Percentiles rank a stretch among this genome's conserved stretches.
These are phyloP conservation scores for Timema podura DNA, from an alignment of 2,888 invertebrate genomes.

Conservation along the genomic window DNA sequence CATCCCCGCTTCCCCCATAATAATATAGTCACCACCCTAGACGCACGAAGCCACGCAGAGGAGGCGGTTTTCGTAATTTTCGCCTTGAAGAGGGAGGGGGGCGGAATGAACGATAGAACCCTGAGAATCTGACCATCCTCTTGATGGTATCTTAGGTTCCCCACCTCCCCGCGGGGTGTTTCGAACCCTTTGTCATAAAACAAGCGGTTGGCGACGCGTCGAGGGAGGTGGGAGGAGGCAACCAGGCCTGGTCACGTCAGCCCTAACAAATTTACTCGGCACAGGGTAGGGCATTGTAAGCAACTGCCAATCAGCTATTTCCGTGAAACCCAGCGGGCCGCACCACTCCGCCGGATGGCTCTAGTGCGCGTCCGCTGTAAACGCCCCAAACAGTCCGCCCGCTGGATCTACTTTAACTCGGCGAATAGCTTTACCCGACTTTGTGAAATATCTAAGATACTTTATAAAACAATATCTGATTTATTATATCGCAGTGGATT, in stretches of 20 bases:
- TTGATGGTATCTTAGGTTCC: conserved; percentile 23
- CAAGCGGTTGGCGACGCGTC: conserved; percentile 23
- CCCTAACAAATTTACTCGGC: conserved; percentile 27
- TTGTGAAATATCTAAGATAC: too few species aligned
- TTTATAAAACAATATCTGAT: too few species aligned
- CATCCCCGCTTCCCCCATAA: conserved; percentile 7
- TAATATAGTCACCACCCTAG: conserved; percentile 12
- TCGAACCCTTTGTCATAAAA: conserved; percentile 23
- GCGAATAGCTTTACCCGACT: too few species aligned
- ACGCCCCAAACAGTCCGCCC: conserved; percentile 32
- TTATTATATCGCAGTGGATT: too few species aligned
- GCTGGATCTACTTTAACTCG: too few species aligned
- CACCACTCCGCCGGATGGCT: conserved; percentile 24
- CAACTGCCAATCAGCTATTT: conserved; percentile 33
- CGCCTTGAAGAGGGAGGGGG: conserved; percentile 9
- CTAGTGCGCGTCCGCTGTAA: conserved; percentile 25
- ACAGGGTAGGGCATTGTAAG: conserved; percentile 31
- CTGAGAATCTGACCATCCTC: conserved; percentile 22
- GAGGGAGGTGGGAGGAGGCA: conserved; percentile 28
- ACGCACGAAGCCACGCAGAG: conserved; percentile 18
- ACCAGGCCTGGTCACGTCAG: conserved; percentile 18
- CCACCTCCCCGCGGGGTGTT: conserved; percentile 21
- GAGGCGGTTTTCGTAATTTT: conserved; percentile 21
- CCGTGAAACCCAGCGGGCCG: conserved; percentile 30
- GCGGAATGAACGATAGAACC: too few species aligned